Percentiles rank a stretch among this genome's conserved stretches.
Evolutionary conservation across 2,113 vertebrate genomes (phyloP).

Genomic region (Peromyscus maniculatus): DNA sequence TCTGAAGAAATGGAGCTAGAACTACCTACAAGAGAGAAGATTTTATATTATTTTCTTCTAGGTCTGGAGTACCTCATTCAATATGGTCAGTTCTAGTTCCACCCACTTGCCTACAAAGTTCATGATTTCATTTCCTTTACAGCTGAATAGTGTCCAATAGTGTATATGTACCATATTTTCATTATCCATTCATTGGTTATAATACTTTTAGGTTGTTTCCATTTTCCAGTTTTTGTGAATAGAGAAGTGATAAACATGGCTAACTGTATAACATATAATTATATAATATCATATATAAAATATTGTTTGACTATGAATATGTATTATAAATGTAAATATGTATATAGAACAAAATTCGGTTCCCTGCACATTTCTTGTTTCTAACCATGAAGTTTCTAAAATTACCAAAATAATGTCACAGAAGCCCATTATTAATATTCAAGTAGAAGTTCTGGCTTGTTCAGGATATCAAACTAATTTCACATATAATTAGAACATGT

Average conservation of each 20-base stretch:
- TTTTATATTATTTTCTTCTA: not conserved
- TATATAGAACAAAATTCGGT: not conserved
- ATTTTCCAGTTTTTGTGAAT: not conserved
- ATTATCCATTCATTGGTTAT: not conserved
- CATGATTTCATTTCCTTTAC: not conserved
- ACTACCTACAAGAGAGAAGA: not conserved
- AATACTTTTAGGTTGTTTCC: not conserved
- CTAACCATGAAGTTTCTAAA: not conserved
- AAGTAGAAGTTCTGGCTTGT: not conserved
- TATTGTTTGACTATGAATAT: not conserved
- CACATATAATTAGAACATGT: not conserved
- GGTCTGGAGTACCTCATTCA: not conserved
- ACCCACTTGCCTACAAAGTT: not conserved
- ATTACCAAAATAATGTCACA: not conserved
- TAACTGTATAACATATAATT: not conserved
- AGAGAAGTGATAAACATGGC: not conserved
- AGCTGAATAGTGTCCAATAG: not conserved
- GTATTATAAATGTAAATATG: not conserved
- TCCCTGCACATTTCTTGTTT: not conserved
- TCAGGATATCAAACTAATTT: not conserved
- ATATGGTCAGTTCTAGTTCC: not conserved
- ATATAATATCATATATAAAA: not conserved
- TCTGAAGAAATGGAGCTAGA: not conserved
- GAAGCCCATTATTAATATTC: constrained; percentile 1
- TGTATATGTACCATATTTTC: not conserved